Percentiles rank a stretch among this genome's conserved stretches.
Conservation (phyloP, 1,140 invertebrate species). For the Monochamus saltuarius region DNA sequence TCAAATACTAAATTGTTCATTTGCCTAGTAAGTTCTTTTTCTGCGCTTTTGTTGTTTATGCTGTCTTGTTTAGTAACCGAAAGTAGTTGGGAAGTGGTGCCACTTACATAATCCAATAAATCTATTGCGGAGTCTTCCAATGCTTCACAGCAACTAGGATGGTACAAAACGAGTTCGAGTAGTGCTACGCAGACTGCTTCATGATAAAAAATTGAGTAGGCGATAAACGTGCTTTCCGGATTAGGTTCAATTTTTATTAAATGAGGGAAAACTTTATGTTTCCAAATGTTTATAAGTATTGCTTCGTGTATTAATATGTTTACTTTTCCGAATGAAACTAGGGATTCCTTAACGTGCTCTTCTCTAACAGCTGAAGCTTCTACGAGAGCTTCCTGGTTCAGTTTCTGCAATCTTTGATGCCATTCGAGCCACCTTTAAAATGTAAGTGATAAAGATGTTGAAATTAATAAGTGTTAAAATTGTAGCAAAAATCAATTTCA, state of each 20-base stretch:
- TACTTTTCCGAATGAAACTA: slow-evolving; percentile 67
- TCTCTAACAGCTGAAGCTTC: slow-evolving; percentile 68
- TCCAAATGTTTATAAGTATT: slow-evolving; percentile 76
- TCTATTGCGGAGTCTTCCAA: slow-evolving; percentile 70
- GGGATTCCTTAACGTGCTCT: slow-evolving; percentile 71
- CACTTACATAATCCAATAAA: slow-evolving; percentile 69
- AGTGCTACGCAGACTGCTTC: slow-evolving; percentile 61
- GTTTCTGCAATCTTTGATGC: slow-evolving; percentile 72
- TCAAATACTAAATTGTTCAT: slow-evolving; percentile 67
- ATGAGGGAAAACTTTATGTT: slow-evolving; percentile 69
- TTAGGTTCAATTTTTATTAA: slow-evolving; percentile 66
- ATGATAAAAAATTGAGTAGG: slow-evolving; percentile 60
- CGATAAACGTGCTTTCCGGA: slow-evolving; percentile 67
- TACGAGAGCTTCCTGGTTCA: slow-evolving; percentile 77
- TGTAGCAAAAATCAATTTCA: slow-evolving; percentile 19
- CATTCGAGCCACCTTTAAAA: slow-evolving; percentile 69
- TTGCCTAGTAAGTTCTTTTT: slow-evolving; percentile 64
- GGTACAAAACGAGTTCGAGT: slow-evolving; percentile 73
- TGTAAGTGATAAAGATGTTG: slow-evolving; percentile 6
- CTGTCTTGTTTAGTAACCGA: slow-evolving; percentile 46
- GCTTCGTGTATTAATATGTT: slow-evolving; percentile 71
- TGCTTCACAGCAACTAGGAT: slow-evolving; percentile 67
- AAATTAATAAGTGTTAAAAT: slow-evolving; percentile 17
- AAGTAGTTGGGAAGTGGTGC: slow-evolving; percentile 49
- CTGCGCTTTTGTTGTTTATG: slow-evolving; percentile 52